Conservation (phyloP, 2,888 invertebrate species). For the Thalpophila matura region DNA sequence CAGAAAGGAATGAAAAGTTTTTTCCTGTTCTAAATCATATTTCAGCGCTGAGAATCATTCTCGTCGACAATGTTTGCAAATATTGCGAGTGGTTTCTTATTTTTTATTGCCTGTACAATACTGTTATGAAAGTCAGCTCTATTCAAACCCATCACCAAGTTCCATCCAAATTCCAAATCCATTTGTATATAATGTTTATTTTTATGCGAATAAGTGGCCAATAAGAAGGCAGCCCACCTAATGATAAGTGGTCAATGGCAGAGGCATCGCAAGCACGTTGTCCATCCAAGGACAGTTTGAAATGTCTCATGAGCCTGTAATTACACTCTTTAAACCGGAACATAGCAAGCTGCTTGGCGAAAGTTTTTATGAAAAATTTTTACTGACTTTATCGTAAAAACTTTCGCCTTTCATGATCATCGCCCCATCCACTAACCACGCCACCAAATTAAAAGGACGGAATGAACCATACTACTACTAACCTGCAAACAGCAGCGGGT, state of each 20-base stretch:
- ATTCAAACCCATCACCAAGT: too few species aligned
- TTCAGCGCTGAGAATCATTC: not conserved
- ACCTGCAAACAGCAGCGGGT: conserved; percentile 1
- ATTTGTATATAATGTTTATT: too few species aligned
- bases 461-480: not conserved
- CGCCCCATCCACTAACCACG: conserved; percentile 8
- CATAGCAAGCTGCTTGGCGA: too few species aligned
- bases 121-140: not conserved
- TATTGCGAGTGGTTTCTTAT: conserved; percentile 6
- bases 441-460: conserved; percentile 26
- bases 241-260: too few species aligned
- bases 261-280: too few species aligned
- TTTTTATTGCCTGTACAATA: conserved; percentile 14
- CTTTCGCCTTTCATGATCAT: not conserved
- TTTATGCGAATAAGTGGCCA: too few species aligned
- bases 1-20: conserved; percentile 3
- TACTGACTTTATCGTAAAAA: conserved; percentile 2
- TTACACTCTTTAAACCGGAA: too few species aligned
- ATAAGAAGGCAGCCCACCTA: too few species aligned
- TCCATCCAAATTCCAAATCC: too few species aligned
- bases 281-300: too few species aligned
- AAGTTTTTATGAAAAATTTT: too few species aligned
- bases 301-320: too few species aligned
- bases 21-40: conserved; percentile 34
- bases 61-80: conserved; percentile 2